phyloP scores from a whole-genome alignment of 2,888 invertebrate species.

The Diachrysia chrysitis region DNA sequence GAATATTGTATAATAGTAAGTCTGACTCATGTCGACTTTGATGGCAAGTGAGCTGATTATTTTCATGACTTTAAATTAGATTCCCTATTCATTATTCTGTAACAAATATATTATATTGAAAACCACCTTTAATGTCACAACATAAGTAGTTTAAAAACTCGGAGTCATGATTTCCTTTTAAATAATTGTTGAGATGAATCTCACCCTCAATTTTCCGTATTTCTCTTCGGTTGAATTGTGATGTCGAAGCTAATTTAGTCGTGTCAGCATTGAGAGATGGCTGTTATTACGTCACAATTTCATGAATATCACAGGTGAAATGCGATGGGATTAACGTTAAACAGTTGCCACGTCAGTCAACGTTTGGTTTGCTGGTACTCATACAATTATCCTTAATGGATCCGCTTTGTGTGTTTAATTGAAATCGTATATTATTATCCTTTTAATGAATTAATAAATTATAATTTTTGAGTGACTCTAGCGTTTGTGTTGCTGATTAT shows the following conservation, averaged over 20 bases:
- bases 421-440: constrained; percentile 39
- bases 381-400: constrained; percentile 34
- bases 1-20: too few species aligned
- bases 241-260: constrained; percentile 41
- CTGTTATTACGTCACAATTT: constrained; percentile 23
- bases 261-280: constrained; percentile 41
- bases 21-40: too few species aligned
- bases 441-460: constrained; percentile 44
- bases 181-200: not conserved
- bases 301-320: constrained; percentile 19
- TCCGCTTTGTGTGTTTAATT: constrained; percentile 37
- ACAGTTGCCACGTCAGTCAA: constrained; percentile 24
- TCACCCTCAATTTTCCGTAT: not conserved
- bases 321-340: constrained; percentile 21
- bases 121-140: too few species aligned
- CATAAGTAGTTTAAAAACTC: too few species aligned
- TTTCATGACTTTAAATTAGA: too few species aligned
- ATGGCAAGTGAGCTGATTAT: too few species aligned
- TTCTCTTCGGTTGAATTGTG: constrained; percentile 31
- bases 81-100: too few species aligned
- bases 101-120: too few species aligned
- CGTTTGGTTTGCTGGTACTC: constrained; percentile 18
- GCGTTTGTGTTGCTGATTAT: constrained; percentile 9
- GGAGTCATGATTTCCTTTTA: too few species aligned
- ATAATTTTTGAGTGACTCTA: constrained; percentile 18